These are phyloP conservation scores for Ametastegia equiseti DNA, from an alignment of 2,888 invertebrate species.

Conservation along the genomic window DNA sequence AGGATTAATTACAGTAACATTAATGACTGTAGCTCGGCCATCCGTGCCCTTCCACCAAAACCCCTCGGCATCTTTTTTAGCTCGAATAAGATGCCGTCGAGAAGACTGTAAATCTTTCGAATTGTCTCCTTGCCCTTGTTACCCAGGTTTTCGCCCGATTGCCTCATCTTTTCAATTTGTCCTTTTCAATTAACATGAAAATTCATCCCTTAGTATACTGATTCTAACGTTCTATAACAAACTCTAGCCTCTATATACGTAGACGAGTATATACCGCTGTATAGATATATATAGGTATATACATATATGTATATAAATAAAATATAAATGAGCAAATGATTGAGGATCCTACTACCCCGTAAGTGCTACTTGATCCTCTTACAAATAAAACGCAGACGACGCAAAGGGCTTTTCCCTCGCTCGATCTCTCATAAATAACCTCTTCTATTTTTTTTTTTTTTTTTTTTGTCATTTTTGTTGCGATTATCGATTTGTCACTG, in stretches of 20 bases:
- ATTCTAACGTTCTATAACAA: neutral
- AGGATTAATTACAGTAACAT: slow-evolving; percentile 44
- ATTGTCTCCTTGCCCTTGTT: slow-evolving; percentile 1
- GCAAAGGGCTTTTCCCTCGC: neutral
- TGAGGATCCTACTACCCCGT: neutral
- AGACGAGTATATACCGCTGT: too few species aligned
- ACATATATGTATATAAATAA: too few species aligned
- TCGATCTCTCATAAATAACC: slow-evolving; percentile 22
- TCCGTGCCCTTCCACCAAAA: neutral
- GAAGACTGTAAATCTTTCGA: slow-evolving; percentile 19
- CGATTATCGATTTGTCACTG: too few species aligned
- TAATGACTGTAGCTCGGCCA: slow-evolving; percentile 22
- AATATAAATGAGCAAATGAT: slow-evolving; percentile 12
- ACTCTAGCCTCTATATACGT: neutral
- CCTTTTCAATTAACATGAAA: neutral
- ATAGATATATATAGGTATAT: neutral
- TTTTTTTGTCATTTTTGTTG: neutral
- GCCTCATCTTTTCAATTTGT: slow-evolving; percentile 7
- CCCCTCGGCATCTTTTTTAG: neutral
- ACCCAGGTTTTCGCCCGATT: neutral
- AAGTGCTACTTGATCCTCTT: slow-evolving; percentile 17
- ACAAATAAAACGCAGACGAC: slow-evolving; percentile 36
- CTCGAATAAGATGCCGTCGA: neutral
- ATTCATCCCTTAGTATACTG: neutral
- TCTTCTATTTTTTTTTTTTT: neutral